Evolutionary conservation across 2,797 vertebrate species (phyloP).

Genomic region (Paratrypauchen microcephalus): DNA sequence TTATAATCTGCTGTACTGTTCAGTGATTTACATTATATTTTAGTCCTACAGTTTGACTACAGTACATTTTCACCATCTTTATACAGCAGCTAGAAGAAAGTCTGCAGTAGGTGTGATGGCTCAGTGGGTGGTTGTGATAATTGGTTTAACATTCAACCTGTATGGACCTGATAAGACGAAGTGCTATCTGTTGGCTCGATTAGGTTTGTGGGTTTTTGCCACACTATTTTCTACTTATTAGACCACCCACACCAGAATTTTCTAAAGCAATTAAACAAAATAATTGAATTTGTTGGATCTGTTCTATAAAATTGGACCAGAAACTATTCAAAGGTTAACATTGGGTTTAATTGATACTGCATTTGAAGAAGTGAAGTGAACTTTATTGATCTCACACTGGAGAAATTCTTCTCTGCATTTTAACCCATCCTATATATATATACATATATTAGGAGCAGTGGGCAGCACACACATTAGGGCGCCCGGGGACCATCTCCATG

Average conservation of each 20-base stretch:
- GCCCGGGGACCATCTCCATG: too few relatives aligned
- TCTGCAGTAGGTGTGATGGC: conserved; percentile 5
- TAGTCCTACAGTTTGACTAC: background rate
- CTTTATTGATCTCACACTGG: too few relatives aligned
- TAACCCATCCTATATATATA: too few relatives aligned
- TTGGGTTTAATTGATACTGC: too few relatives aligned
- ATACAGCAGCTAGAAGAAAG: background rate
- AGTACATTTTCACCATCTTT: background rate
- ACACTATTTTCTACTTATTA: background rate
- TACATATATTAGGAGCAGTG: too few relatives aligned
- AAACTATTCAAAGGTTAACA: too few relatives aligned
- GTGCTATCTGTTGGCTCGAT: conserved; percentile 7
- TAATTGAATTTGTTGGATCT: background rate
- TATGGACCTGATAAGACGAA: conserved; percentile 41
- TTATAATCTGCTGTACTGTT: background rate
- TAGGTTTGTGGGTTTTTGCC: background rate
- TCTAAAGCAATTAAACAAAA: background rate
- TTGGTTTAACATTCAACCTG: conserved; percentile 34
- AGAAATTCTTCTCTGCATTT: too few relatives aligned
- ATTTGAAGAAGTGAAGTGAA: too few relatives aligned
- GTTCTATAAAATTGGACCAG: too few relatives aligned
- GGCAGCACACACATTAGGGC: too few relatives aligned
- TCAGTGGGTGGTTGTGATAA: conserved; percentile 12
- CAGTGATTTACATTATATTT: background rate
- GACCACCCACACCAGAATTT: background rate